A percentile compares a stretch with the other conserved stretches of the same genome.
These are phyloP conservation scores for Drosophila insularis DNA, from an alignment of 1,140 invertebrate species.

Conservation along the genomic window DNA sequence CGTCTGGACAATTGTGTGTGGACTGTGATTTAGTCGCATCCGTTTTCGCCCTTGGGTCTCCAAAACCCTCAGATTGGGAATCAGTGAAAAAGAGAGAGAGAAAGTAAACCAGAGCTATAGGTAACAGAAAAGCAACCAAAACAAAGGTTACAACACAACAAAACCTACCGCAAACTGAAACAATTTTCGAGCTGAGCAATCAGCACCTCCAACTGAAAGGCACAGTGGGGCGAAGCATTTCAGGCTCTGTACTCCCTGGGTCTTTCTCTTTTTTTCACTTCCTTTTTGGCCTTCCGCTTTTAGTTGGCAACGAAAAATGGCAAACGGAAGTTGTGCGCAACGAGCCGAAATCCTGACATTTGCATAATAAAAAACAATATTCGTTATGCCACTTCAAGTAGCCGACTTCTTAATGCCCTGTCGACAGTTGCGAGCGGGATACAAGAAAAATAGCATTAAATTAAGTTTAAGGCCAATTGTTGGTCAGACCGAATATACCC, in stretches of 20 bases:
- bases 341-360: constrained; percentile 66
- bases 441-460: neutral
- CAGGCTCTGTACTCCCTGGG: neutral
- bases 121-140: too few relatives aligned
- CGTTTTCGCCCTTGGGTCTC: neutral
- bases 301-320: constrained; percentile 54
- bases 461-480: neutral
- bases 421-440: neutral
- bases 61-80: neutral
- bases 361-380: constrained; percentile 57
- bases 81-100: constrained; percentile 1
- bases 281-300: constrained; percentile 39
- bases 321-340: constrained; percentile 70
- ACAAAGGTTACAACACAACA: constrained; percentile 6
- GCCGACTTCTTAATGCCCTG: neutral
- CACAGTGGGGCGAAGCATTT: neutral
- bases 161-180: constrained; percentile 41
- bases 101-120: too few relatives aligned
- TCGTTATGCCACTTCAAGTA: constrained; percentile 5
- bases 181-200: constrained; percentile 57
- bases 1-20: constrained; percentile 25
- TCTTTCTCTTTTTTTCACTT: constrained; percentile 28
- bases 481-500: neutral
- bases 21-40: constrained; percentile 37
- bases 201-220: constrained; percentile 39